Base-by-base conservation (phyloP, 2,888 invertebrate species). In the Omphaloscelis lunosa region DNA sequence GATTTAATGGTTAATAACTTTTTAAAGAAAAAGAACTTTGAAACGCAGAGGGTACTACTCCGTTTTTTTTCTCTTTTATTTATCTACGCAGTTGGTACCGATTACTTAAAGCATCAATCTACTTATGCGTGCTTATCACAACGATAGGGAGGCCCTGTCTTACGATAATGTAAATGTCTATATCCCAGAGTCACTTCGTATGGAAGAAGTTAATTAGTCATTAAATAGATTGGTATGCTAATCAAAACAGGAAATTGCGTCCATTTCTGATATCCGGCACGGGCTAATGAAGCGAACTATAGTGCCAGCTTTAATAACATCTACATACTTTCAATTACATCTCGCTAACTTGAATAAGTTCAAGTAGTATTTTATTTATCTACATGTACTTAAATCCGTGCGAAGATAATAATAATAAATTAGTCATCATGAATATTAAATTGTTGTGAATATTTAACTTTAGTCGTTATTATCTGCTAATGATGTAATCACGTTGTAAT, bases 221-320 rank as follows among this genome's bases (percentile, higher is more conserved):
- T 82, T 86, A 88, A 76, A 80, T 75, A 78, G 76, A 88, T 88
- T 86, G 86, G 67, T 78, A 80, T 80, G 83, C 78, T 82, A 87
- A 87, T 86, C 82, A 84, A 84, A 81, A 81, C 86, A 84, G 86
- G 84, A 86, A 84, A 87, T 87, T 82, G 73, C 80, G 77, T 84
- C 76, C 77, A 84, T 80, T 82, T 82, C 83, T 86, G 79, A 86
- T 82, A 77, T 87, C 86, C 87, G 83, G 86, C 62, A 62, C 51
- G 63, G 58, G 59, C 58, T 82, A 77, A 83, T 84, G 76, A 83
- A 80, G 69, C 67, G 65, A 77, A 72, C 69, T 65, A 67, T 74
- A 79, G 51, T 63, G 23, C 66, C n/a, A 56, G 76, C 56, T 80
- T 73, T 85, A 78, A 79, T 80, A 80, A 75, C 72, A n/a, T 73